Percentiles rank a stretch among this genome's conserved stretches.
Conservation (phyloP, 2,888 invertebrate species). For the Diarsia rubi region DNA sequence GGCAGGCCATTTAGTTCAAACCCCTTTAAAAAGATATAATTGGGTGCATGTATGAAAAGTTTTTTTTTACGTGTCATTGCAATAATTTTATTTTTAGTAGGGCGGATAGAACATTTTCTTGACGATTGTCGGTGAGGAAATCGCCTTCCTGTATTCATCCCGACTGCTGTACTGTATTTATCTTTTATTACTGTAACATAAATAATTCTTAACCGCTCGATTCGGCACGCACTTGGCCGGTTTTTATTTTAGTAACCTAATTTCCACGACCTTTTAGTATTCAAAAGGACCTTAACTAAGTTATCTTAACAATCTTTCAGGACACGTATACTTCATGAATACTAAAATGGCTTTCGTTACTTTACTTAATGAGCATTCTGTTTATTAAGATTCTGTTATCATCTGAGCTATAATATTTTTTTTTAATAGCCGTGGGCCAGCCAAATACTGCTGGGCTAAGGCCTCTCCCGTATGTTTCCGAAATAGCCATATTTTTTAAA, state of each 20-base stretch:
- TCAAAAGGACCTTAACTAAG: conserved; percentile 24
- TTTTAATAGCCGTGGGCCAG: background rate
- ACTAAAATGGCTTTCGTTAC: background rate
- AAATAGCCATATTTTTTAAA: background rate
- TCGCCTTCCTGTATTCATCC: background rate
- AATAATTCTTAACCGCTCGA: background rate
- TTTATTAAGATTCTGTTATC: conserved; percentile 14
- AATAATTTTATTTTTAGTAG: background rate
- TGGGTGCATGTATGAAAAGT: background rate
- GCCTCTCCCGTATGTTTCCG: background rate
- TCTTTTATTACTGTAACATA: no score
- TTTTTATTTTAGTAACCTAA: conserved; percentile 7
- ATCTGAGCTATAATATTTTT: background rate
- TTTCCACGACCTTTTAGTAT: conserved; percentile 20
- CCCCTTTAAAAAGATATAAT: background rate
- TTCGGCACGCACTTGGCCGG: background rate
- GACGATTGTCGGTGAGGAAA: background rate
- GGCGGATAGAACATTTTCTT: background rate
- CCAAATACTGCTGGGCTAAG: background rate
- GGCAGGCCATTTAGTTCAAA: no score
- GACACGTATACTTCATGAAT: conserved; percentile 2
- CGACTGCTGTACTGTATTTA: background rate
- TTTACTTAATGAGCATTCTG: background rate
- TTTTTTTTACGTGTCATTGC: background rate
- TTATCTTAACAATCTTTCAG: conserved; percentile 21